Evolutionary conservation across 92 coral and sea anemone species (phyloP).

Genomic region (Siderastrea siderea): DNA sequence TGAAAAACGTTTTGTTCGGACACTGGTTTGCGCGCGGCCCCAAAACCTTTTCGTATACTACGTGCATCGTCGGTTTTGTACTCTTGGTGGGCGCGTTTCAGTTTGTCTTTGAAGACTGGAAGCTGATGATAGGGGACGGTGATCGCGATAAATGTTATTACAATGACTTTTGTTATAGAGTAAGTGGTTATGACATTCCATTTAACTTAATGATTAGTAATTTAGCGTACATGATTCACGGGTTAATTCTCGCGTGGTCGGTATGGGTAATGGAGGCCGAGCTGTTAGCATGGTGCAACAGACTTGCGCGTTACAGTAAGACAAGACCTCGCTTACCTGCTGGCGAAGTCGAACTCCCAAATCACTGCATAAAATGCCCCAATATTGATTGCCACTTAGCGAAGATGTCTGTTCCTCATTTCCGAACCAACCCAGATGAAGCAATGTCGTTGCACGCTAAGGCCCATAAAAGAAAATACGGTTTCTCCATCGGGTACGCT

Average conservation of each 20-base stretch:
- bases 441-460: slow-evolving; percentile 58
- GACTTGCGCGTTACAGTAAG: slow-evolving; percentile 47
- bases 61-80: slow-evolving; percentile 93
- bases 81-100: slow-evolving; percentile 94
- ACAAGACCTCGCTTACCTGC: background rate
- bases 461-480: slow-evolving; percentile 76
- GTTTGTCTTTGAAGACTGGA: slow-evolving; percentile 92
- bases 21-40: slow-evolving; percentile 83
- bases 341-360: slow-evolving; percentile 61
- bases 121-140: slow-evolving; percentile 79
- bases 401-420: slow-evolving; percentile 70
- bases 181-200: slow-evolving; percentile 79
- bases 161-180: slow-evolving; percentile 94
- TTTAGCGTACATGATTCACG: slow-evolving; percentile 88
- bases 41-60: slow-evolving; percentile 84
- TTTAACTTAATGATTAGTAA: slow-evolving; percentile 96
- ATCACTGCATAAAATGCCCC: slow-evolving; percentile 75
- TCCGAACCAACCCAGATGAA: slow-evolving; percentile 35
- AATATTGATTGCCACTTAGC: slow-evolving; percentile 72
- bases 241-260: slow-evolving; percentile 83
- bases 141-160: slow-evolving; percentile 92
- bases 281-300: slow-evolving; percentile 72
- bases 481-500: slow-evolving; percentile 90
- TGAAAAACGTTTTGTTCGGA: slow-evolving; percentile 63
- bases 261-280: slow-evolving; percentile 96